phyloP scores from a whole-genome alignment of 2,888 invertebrate genomes.

The Pseudanteris insignis region DNA sequence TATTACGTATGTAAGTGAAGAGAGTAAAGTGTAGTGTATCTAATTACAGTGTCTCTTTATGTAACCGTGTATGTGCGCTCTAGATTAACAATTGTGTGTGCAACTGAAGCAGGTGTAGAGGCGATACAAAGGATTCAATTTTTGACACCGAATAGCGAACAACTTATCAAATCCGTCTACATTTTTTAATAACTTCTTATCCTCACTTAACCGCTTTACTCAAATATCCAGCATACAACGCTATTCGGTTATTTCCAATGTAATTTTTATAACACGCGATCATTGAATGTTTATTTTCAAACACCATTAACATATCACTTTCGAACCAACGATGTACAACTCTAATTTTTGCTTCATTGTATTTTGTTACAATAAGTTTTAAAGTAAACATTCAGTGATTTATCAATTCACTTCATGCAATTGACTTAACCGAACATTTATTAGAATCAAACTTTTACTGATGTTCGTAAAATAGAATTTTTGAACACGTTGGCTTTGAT shows the following conservation, averaged over 20 bases:
- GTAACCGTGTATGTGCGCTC: conserved; percentile 53
- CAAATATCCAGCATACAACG: not conserved
- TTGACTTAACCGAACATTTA: too few species aligned
- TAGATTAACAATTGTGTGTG: conserved; percentile 50
- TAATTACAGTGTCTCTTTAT: conserved; percentile 55
- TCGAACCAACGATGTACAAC: conserved; percentile 14
- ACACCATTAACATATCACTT: conserved; percentile 31
- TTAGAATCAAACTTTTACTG: too few species aligned
- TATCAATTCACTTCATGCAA: too few species aligned
- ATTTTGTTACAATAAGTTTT: not conserved
- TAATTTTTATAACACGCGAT: conserved; percentile 4
- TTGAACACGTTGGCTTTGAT: too few species aligned
- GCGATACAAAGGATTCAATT: conserved; percentile 19
- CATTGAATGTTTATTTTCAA: conserved; percentile 24
- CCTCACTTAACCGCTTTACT: conserved; percentile 7
- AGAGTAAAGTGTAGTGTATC: conserved; percentile 50
- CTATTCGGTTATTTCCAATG: conserved; percentile 15
- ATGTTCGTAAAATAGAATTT: too few species aligned
- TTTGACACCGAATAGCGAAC: conserved; percentile 22
- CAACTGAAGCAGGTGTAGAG: conserved; percentile 35
- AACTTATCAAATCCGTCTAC: conserved; percentile 27
- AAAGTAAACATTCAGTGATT: not conserved
- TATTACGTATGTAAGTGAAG: conserved; percentile 41
- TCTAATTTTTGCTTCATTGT: conserved; percentile 2
- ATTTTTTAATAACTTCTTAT: conserved; percentile 8